phyloP scores from a whole-genome alignment of 1,140 invertebrate species.

The Octopus bimaculoides region DNA sequence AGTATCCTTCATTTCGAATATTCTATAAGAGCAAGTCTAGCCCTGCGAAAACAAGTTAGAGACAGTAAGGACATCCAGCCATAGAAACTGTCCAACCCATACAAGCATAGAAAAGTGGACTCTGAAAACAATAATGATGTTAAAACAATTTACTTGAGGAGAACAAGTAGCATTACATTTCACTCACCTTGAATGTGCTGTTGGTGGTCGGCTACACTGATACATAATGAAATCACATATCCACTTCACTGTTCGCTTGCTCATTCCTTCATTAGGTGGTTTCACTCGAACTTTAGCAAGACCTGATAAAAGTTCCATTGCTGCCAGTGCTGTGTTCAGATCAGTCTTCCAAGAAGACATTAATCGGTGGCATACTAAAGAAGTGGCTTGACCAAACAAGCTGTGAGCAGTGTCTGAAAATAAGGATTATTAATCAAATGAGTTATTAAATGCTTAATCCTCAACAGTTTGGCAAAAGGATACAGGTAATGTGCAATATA shows the following conservation, averaged over 20 bases:
- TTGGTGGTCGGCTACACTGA: conserved; percentile 93
- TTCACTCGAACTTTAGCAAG: conserved; percentile 66
- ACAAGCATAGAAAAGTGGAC: no score
- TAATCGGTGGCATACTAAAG: conserved; percentile 87
- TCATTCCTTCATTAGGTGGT: conserved; percentile 51
- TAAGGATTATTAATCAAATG: background rate
- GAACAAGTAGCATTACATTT: no score
- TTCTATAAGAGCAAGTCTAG: no score
- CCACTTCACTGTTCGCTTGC: conserved; percentile 87
- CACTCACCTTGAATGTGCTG: conserved; percentile 73
- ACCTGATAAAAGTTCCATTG: conserved; percentile 85
- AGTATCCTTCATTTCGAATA: no score
- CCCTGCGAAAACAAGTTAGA: no score
- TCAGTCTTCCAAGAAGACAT: conserved; percentile 96
- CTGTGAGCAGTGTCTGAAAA: conserved; percentile 75
- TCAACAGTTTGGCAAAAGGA: no score
- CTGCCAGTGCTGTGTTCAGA: conserved; percentile 90
- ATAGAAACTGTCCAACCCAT: no score
- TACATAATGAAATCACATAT: conserved; percentile 95
- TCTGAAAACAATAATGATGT: no score
- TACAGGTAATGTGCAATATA: no score
- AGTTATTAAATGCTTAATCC: no score
- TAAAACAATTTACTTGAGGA: no score
- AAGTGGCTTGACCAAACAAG: conserved; percentile 85
- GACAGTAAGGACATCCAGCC: no score